A percentile compares a stretch with the other conserved stretches of the same genome.
Evolutionary conservation across 2,113 vertebrate species (phyloP).

Genomic region (Centropristis striata): DNA sequence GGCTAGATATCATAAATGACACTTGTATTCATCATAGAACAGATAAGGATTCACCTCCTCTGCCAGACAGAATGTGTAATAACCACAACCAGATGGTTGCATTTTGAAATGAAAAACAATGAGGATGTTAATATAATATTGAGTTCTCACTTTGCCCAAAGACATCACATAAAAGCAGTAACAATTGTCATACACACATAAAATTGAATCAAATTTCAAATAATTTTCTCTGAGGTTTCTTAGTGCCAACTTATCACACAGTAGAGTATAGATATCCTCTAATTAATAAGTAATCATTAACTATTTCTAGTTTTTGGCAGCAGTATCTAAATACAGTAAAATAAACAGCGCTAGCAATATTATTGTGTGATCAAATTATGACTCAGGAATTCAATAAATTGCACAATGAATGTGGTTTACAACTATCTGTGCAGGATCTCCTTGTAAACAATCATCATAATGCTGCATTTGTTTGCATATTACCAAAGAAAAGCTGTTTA

Average conservation of each 20-base stretch:
- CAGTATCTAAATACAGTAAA: not conserved
- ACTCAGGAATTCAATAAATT: not conserved
- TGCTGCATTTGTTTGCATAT: constrained; percentile 11
- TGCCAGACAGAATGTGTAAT: constrained; percentile 25
- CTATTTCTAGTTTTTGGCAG: not conserved
- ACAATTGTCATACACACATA: not conserved
- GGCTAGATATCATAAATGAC: constrained; percentile 32
- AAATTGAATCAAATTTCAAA: constrained; percentile 5
- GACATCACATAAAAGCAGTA: constrained; percentile 4
- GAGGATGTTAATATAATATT: constrained; percentile 4
- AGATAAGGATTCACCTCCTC: constrained; percentile 34
- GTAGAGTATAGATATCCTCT: too few relatives aligned
- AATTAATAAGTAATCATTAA: too few relatives aligned
- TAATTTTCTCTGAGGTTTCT: not conserved
- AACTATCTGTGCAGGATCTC: not conserved
- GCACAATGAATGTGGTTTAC: not conserved
- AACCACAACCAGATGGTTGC: not conserved
- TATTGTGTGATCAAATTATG: not conserved
- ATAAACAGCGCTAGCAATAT: not conserved
- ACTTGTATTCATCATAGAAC: constrained; percentile 53
- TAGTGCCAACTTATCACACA: not conserved
- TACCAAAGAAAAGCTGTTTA: not conserved
- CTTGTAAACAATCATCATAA: not conserved
- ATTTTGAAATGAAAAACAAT: constrained; percentile 30
- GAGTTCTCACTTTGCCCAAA: not conserved